Base-by-base conservation (phyloP, 2,113 vertebrate genomes). In the Dascyllus trimaculatus region DNA sequence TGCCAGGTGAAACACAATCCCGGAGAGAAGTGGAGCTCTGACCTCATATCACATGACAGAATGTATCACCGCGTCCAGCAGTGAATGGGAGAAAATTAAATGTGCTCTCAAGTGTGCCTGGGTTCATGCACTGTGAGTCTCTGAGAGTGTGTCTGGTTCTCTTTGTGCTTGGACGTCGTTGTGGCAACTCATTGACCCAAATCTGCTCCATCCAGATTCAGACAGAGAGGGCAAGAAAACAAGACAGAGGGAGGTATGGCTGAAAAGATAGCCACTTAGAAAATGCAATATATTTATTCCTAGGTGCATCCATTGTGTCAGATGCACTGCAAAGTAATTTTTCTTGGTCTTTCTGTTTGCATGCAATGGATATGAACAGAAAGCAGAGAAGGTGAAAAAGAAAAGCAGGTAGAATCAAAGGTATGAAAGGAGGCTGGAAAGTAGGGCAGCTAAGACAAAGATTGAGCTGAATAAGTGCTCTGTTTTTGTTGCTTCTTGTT, bases 1-100 rank as follows among this genome's bases (percentile, higher is more conserved):
- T 99, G 98, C 88, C 98, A 99, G 88, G 98, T 99, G 94, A 99
- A 99, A 92, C 97, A 97, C 92, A 99, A 97, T 78, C 97, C 98
- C 0, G 98, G 99, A n/a, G 98, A 99, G 94, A 99, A 97, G 92
- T 98, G 97, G 80, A 97, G 96, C 88, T 99, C 99, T 83, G 97
- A 99, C 94, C 98, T 99, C 85, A 99, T 99, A 93, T 99, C 98
- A 86, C 98, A 98, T 99, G 95, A 84, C 32, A 35, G 32, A 35
- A 35, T 1, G 32, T 35, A 35, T 35, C 32, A 35, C 32, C 40
- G 40, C 13, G 48, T 19, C 19, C 18, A n/a, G 19, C 18, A 49
- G 18, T 49, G 19, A 49, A 49, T 9, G 6, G 13, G 9, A 43
- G 40, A 43, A 15, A 17, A 49, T 53, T 25, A 35, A 58, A 26